Conservation (phyloP, 1,140 invertebrate genomes). For the Acromyrmex heyeri region DNA sequence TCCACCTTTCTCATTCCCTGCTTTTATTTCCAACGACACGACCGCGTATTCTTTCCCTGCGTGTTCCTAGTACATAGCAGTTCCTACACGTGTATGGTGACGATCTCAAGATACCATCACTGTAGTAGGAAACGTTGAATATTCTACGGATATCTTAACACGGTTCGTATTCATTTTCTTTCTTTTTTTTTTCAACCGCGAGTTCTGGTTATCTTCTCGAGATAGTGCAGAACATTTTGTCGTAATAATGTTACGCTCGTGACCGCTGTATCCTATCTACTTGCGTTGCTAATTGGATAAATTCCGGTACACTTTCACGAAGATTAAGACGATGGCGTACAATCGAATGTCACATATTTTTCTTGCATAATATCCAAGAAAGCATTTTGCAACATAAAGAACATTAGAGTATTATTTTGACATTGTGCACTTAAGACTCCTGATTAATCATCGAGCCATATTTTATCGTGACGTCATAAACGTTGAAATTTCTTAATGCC, state of each 20-base stretch:
- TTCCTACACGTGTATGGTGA: conserved; percentile 11
- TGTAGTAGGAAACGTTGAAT: conserved; percentile 37
- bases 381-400: not conserved
- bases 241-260: conserved; percentile 49
- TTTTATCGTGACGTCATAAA: too few relatives aligned
- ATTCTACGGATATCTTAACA: conserved; percentile 55
- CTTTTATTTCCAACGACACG: conserved; percentile 41
- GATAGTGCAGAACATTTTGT: not conserved
- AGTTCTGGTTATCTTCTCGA: conserved; percentile 33
- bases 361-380: not conserved
- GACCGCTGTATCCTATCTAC: not conserved
- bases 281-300: conserved; percentile 38
- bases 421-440: not conserved
- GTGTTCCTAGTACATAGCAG: conserved; percentile 6
- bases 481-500: too few relatives aligned
- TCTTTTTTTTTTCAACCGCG: conserved; percentile 1
- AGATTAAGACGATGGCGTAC: conserved; percentile 17
- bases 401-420: not conserved
- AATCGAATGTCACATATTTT: conserved; percentile 16
- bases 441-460: too few relatives aligned
- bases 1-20: not conserved
- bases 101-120: conserved; percentile 13
- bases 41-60: conserved; percentile 35
- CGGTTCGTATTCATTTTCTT: not conserved
- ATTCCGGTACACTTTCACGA: conserved; percentile 27